These are phyloP conservation scores for Pinctada fucata DNA, from an alignment of 2,888 invertebrate species.

Conservation along the genomic window DNA sequence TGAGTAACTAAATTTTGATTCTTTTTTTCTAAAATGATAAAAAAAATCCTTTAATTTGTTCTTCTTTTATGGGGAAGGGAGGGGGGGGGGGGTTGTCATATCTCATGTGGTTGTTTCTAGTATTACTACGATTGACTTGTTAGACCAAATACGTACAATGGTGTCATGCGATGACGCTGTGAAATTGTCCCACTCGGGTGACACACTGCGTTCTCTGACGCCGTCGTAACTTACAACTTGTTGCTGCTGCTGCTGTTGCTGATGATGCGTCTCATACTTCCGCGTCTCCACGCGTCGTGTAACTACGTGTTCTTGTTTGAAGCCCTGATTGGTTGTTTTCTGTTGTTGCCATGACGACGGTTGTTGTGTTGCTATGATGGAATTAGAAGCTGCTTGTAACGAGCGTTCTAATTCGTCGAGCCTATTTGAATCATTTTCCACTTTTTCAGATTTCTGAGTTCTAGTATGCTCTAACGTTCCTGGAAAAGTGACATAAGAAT, in stretches of 20 bases:
- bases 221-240: conserved; percentile 47
- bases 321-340: conserved; percentile 41
- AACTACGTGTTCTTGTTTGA: conserved; percentile 45
- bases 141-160: conserved; percentile 26
- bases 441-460: conserved; percentile 40
- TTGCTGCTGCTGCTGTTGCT: conserved; percentile 48
- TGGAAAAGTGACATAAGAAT: conserved; percentile 15
- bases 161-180: conserved; percentile 15
- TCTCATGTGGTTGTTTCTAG: no score
- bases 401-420: conserved; percentile 66
- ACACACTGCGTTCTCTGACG: conserved; percentile 50
- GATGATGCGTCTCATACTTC: conserved; percentile 49
- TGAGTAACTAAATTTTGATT: no score
- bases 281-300: conserved; percentile 51
- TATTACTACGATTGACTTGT: no score
- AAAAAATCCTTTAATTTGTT: no score
- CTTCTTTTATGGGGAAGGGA: no score
- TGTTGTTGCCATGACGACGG: conserved; percentile 54
- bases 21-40: no score
- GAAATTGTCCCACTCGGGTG: conserved; percentile 60
- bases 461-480: conserved; percentile 39
- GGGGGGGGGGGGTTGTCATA: no score
- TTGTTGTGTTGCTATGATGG: conserved; percentile 55
- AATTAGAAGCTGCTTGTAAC: conserved; percentile 63
- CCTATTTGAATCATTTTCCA: conserved; percentile 51